Conservation (phyloP, 2,888 invertebrate species). For the Petrolisthes cinctipes region DNA sequence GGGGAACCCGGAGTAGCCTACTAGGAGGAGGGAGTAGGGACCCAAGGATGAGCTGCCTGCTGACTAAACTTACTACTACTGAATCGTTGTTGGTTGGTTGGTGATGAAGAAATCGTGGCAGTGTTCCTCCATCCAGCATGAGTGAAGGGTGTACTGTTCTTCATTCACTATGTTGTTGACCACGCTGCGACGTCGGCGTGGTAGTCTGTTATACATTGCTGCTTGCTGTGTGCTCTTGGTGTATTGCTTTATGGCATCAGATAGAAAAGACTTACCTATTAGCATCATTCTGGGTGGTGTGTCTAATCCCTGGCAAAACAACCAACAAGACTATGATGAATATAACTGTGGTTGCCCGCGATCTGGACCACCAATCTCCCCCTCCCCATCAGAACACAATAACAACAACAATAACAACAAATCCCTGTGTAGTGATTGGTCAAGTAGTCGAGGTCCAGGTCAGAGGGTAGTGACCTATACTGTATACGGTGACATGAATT, state of each 20-base stretch:
- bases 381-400: not conserved
- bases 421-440: slow-evolving; percentile 56
- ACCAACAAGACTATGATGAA: slow-evolving; percentile 38
- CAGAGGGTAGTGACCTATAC: slow-evolving; percentile 63
- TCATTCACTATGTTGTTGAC: no score
- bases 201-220: not conserved
- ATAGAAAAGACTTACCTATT: not conserved
- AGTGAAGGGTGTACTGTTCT: no score
- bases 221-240: not conserved
- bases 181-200: slow-evolving; percentile 10
- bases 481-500: slow-evolving; percentile 51
- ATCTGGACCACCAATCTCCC: slow-evolving; percentile 27
- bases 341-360: slow-evolving; percentile 52
- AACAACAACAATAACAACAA: no score
- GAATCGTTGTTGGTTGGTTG: no score
- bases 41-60: not conserved
- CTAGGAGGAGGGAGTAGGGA: not conserved
- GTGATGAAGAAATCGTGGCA: not conserved
- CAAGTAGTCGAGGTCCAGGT: slow-evolving; percentile 50
- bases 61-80: no score
- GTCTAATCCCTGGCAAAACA: not conserved
- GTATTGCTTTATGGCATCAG: not conserved
- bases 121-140: no score
- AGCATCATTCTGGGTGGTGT: not conserved
- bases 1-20: not conserved